Evolutionary conservation across 2,888 invertebrate genomes (phyloP), one percentile per base, ranked within the genome.

Genomic region (Tanypteryx hageni): DNA sequence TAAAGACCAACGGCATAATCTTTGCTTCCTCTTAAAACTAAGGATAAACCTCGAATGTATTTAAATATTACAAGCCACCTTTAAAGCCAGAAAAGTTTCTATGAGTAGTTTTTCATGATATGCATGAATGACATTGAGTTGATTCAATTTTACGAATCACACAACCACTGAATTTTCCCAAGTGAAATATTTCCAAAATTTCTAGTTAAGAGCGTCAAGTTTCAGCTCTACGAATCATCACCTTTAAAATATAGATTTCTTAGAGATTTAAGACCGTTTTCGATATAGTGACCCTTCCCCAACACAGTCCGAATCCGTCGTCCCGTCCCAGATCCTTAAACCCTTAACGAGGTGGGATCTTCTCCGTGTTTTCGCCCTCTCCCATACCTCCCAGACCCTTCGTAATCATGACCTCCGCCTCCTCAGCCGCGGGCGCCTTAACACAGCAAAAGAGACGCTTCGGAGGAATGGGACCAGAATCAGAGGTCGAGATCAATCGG

Each of bases 241-340:
- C 22, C 76, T 76, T 76, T 76, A 76, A 76, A 76, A 76, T 76
- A 76, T 76, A 76, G 76, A 76, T 76, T 76, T 44, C 44, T 44
- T 27, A 13, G 76, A 76, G 68, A 18, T 7, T 7, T 22, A 13
- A 27, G 27, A 76, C 10, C 22, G 76, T 76, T 76, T 76, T 76
- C 13, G 27, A 76, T 76, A 10, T 27, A 22, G 76, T 27, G 76
- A 76, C 76, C 18, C 76, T 13, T 76, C 76, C 76, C 13, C 27
- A 27, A 27, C 22, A 76, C 27, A 22, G 22, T 76, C 27, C 76
- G 22, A 27, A 76, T 68, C 0, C 18, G n/a, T n/a, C n/a, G n/a
- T n/a, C n/a, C n/a, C n/a, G 18, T n/a, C 9, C 68, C 68, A 3
- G 68, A 18, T 76, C 76, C 76, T 76, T 76, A 76, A 76, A 27